Percentiles rank a stretch among this genome's conserved stretches.
phyloP scores from a whole-genome alignment of 2,888 invertebrate species.

The Pammene aurita region DNA sequence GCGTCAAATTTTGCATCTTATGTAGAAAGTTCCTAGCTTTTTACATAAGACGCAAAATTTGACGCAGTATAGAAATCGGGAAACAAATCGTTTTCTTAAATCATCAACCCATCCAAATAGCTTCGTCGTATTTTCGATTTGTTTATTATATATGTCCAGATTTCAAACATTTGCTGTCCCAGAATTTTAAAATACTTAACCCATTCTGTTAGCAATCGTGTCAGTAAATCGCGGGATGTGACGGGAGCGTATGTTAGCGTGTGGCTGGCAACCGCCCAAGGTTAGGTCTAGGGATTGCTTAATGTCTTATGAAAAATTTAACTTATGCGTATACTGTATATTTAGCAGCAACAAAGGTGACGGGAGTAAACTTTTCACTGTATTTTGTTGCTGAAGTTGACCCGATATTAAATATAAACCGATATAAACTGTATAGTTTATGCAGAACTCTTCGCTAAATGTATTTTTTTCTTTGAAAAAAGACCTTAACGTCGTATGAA shows the following conservation, averaged over 20 bases:
- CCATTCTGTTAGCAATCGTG: conserved; percentile 16
- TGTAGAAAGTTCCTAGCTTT: no score
- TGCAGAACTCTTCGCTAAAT: no score
- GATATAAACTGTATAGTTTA: no score
- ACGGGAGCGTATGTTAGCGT: conserved; percentile 32
- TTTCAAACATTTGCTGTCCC: background rate
- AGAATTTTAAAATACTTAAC: conserved; percentile 6
- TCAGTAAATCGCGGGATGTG: conserved; percentile 25
- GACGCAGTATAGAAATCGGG: no score
- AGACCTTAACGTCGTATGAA: no score
- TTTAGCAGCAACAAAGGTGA: conserved; percentile 7
- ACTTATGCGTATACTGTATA: conserved; percentile 21
- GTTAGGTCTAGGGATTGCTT: conserved; percentile 39
- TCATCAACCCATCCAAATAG: no score
- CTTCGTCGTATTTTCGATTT: background rate
- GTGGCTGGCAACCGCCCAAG: conserved; percentile 35
- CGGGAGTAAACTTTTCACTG: background rate
- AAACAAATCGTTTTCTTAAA: no score
- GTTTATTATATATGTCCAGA: background rate
- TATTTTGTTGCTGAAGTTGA: background rate
- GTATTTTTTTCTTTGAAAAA: no score
- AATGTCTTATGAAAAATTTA: conserved; percentile 41
- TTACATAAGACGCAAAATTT: no score
- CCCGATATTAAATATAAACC: background rate
- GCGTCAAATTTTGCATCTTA: no score